A percentile compares a stretch with the other conserved stretches of the same genome.
phyloP scores from a whole-genome alignment of 1,140 invertebrate genomes.

The Diachasma alloeum region DNA sequence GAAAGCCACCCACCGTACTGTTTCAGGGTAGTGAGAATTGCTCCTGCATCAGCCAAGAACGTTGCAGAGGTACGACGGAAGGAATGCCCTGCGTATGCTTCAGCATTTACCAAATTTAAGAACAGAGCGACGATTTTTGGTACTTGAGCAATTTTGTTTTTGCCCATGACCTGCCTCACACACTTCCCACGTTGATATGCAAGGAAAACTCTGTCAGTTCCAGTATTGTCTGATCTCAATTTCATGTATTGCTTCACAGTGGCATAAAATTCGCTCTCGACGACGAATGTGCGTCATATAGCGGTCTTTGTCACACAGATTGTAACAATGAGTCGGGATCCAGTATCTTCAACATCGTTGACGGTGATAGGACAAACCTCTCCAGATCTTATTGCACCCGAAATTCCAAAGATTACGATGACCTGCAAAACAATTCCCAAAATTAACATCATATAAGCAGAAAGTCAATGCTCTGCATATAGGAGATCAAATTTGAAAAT shows the following conservation, averaged over 20 bases:
- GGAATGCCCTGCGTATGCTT: constrained; percentile 37
- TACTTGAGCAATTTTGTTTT: constrained; percentile 22
- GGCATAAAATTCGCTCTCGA: background rate
- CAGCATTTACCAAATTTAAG: constrained; percentile 30
- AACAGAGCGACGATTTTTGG: constrained; percentile 31
- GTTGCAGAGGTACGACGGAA: constrained; percentile 19
- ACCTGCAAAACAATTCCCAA: constrained; percentile 34
- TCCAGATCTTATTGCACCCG: constrained; percentile 21
- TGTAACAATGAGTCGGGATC: background rate
- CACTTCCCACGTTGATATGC: constrained; percentile 8
- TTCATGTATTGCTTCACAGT: background rate
- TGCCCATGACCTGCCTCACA: background rate
- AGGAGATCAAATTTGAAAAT: too few relatives aligned
- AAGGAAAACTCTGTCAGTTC: constrained; percentile 6
- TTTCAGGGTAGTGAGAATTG: constrained; percentile 34
- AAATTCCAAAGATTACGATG: constrained; percentile 32
- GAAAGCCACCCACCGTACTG: constrained; percentile 32
- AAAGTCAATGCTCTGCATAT: too few relatives aligned
- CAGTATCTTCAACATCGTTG: constrained; percentile 30
- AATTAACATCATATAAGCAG: too few relatives aligned
- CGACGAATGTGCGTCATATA: constrained; percentile 5
- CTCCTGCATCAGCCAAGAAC: constrained; percentile 29
- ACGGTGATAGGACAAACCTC: constrained; percentile 29
- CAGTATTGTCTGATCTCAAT: background rate
- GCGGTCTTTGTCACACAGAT: constrained; percentile 12